Percentiles rank a stretch among this genome's conserved stretches.
phyloP scores from a whole-genome alignment of 2,797 vertebrate species.

The Acanthornis magna region DNA sequence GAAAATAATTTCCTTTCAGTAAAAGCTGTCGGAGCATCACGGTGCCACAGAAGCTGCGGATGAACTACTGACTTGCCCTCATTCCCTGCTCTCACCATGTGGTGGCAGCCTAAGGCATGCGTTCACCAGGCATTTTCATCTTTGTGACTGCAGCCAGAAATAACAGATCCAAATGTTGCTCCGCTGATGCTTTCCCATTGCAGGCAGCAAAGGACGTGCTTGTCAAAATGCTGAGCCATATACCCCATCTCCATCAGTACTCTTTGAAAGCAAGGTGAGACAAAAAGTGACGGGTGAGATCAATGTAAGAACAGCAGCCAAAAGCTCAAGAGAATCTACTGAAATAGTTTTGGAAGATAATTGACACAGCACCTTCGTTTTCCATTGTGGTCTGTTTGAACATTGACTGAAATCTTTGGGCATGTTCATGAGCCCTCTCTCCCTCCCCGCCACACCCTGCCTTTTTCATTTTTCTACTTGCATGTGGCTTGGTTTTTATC shows the following conservation, averaged over 20 bases:
- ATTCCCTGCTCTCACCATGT: constrained; percentile 64
- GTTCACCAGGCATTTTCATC: background rate
- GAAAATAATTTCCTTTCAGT: background rate
- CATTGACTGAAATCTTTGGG: background rate
- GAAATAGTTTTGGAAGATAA: background rate
- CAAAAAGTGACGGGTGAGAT: background rate
- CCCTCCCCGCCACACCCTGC: background rate
- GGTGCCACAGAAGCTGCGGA: background rate
- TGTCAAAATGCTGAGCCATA: constrained; percentile 21
- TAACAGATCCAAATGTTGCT: background rate
- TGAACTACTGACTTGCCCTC: background rate
- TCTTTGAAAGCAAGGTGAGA: background rate
- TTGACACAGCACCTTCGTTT: background rate
- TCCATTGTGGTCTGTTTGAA: background rate
- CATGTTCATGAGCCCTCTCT: background rate
- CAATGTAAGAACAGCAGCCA: fast-evolving
- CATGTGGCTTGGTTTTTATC: background rate
- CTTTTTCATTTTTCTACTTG: background rate
- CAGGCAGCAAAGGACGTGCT: constrained; percentile 1
- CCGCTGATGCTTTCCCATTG: background rate
- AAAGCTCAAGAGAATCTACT: background rate
- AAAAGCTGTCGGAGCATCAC: background rate
- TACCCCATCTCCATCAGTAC: background rate
- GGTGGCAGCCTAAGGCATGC: constrained; percentile 77
- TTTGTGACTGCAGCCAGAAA: background rate